Evolutionary conservation across 2,888 invertebrate species (phyloP), one percentile per base, ranked within the genome.

Genomic region (Hyalella azteca): DNA sequence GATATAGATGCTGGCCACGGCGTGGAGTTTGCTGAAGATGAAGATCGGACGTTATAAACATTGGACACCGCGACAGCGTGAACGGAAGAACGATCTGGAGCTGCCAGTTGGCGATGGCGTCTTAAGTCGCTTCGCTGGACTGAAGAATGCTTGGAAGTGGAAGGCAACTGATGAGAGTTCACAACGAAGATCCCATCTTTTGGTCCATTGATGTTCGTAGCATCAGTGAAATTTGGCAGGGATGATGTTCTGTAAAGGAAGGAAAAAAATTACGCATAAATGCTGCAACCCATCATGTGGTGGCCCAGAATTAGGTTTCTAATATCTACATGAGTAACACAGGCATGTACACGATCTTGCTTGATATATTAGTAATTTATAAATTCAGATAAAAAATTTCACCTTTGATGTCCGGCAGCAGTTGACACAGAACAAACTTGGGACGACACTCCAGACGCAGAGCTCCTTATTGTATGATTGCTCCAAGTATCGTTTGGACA

Each of bases 191-290:
- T 54, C 7, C 11, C 13, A 11, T 29, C 54, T 26, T 29, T 54
- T 13, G 54, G 54, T 26, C 26, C 9, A 26, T 36, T 36, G 73
- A 15, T 22, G n/a, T 39, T 1, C n/a, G 39, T 22, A 36, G 40
- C 36, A 73, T 88, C 89, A 59, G 91, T 88, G 86, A 92, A 91
- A 87, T 91, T 91, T 13, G 92, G 91, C 84, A 92, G 87, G 3
- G 92, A 91, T 81, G 90, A 89, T 45, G 90, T 88, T 85, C 91
- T 88, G 83, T 4, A 84, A 84, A 78, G 32, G 76, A 54, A 66
- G 73, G 15, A 39, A n/a, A n/a, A n/a, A n/a, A n/a, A n/a, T n/a
- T n/a, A n/a, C n/a, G n/a, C n/a, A n/a, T n/a, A n/a, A n/a, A n/a
- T n/a, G n/a, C n/a, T n/a, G n/a, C n/a, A n/a, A n/a, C n/a, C n/a